Evolutionary conservation across 2,113 vertebrate species (phyloP), one percentile per base, ranked within the genome.

Genomic region (Urocolius indicus): DNA sequence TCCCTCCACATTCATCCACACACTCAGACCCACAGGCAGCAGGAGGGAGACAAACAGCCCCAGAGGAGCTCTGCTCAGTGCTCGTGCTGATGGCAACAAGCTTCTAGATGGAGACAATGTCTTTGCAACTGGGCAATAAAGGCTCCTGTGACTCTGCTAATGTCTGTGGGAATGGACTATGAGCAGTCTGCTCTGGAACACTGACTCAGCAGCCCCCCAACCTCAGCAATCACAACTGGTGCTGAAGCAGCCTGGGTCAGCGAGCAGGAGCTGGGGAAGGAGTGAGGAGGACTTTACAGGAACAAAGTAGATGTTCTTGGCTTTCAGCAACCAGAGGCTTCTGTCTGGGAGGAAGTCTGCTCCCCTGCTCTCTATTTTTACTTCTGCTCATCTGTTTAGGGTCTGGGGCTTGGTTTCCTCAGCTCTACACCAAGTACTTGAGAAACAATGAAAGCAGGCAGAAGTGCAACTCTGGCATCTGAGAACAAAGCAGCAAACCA

Each of bases 381-480:
- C 58, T 12, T 11, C 66, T 79, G 8, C 48, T 65, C 87, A 45
- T 91, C 93, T 10, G 8, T 84, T 63, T 7, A 23, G 59, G 84
- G 68, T 34, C 55, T 4, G 34, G 95, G 95, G 93, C 49, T 94
- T 83, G 95, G 92, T 93, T 96, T 95, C 95, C 95, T 96, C 34
- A 30, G 65, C 58, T 87, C 81, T 54, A 2, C 13, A 15, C 55
- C 0, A 5, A 5, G 41, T 6, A 2, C 46, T 63, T 38, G 57
- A 84, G 80, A 63, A 93, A 96, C 95, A 96, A 89, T 68, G 77
- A 34, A 3, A 24, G 81, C 78, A 82, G 66, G 71, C 66, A 43
- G 41, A 0, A 75, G 48, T 2, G 45, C 38, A 46, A 18, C 88
- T 6, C 46, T 7, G 0, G 61, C 76, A 14, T 6, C 72, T 17